Conservation (phyloP, 2,113 vertebrate genomes). For the Uria lomvia region DNA sequence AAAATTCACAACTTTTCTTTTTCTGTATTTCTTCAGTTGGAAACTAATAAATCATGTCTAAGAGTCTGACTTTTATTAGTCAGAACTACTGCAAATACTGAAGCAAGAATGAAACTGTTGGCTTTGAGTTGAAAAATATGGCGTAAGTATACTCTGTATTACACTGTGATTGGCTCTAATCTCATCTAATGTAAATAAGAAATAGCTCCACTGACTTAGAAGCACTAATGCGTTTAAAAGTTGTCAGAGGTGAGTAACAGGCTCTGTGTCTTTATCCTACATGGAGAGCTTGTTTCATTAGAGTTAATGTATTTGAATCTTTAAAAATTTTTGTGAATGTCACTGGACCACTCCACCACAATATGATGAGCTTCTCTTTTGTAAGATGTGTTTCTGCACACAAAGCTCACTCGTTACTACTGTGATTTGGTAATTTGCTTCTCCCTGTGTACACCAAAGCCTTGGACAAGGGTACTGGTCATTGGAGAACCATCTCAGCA, state of each 20-base stretch:
- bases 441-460: background rate
- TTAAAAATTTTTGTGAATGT: background rate
- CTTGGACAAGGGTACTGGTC: background rate
- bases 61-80: background rate
- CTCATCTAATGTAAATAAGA: background rate
- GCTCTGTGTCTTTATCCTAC: background rate
- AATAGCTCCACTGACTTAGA: background rate
- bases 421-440: background rate
- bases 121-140: background rate
- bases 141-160: background rate
- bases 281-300: accelerated
- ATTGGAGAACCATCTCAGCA: background rate
- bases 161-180: background rate
- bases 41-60: background rate
- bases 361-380: background rate
- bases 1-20: background rate
- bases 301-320: background rate
- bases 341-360: background rate
- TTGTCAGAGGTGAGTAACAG: background rate
- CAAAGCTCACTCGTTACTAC: background rate
- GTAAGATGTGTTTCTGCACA: background rate
- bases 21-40: background rate
- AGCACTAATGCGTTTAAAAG: background rate
- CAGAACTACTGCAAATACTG: background rate
- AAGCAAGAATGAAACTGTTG: background rate